Base-by-base conservation (phyloP, 2,888 invertebrate species). In the Xestia xanthographa region DNA sequence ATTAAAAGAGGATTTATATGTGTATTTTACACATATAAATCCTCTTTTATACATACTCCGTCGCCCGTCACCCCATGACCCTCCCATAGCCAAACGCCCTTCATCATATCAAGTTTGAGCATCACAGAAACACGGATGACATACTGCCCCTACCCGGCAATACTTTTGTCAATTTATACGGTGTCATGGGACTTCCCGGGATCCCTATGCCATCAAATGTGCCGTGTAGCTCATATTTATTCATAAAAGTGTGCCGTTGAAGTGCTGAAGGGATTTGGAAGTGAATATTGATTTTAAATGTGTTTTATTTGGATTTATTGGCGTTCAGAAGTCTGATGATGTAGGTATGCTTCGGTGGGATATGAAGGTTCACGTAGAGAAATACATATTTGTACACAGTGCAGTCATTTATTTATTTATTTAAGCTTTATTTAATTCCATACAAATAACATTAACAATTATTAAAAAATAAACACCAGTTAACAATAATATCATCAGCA, bases 141-240 rank as follows among this genome's bases (percentile, higher is more conserved):
- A 72, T 73, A 85, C 62, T n/a, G 75, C 80, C 26, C 43, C 22
- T 66, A 65, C 77, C 82, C 77, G 50, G 75, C 65, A 77, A 79
- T 86, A 77, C 69, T 78, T 85, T 56, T 74, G 41, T 22, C 73
- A 75, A 80, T 87, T 79, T 79, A 80, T 53, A 67, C 53, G 77
- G 67, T n/a, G 63, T 68, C 69, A 45, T 41, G 80, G 73, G 78
- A 77, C 71, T 14, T 1, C 14, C 2, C 38, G 20, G 38, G 56
- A 45, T 60, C 29, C 68, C 74, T 60, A 6, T 43, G 50, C 41
- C 56, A 45, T 70, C 62, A 67, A 66, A 63, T 48, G 69, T 56
- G 53, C 72, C 77, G 77, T 85, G 87, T 73, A 82, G 53, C 26
- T 48, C 70, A 20, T 71, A 78, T 76, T 78, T 86, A 86, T 87